Base-by-base conservation (phyloP, 2,797 vertebrate genomes). In the Alfaro cultratus region DNA sequence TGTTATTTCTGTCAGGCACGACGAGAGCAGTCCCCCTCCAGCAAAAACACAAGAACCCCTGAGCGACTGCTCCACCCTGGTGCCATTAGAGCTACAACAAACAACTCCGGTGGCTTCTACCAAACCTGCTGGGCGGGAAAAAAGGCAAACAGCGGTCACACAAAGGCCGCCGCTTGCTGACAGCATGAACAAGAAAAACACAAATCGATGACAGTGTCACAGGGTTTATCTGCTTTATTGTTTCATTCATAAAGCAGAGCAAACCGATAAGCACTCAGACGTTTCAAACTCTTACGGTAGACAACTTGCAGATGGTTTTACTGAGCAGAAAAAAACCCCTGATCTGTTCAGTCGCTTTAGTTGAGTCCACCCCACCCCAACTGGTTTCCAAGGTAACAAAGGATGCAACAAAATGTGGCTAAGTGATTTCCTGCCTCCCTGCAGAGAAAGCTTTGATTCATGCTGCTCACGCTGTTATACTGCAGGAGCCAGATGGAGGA, bases 301-400 rank as follows among this genome's bases (percentile, higher is more conserved):
- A 53, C n/a, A 55, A 49, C 23, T 41, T 74, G 23, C 1, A 8
- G 34, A 5, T 1, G 10, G 10, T 70, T 43, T n/a, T 7, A n/a
- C 36, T 43, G 39, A 70, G 23, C 21, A 41, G 36, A 41, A 26
- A 68, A 34, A 34, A 9, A 36, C 10, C 46, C 45, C 2, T 9
- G 31, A 36, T 21, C 31, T 64, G 62, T 64, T 43, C 23, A 89
- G 87, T 75, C 74, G 77, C 75, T 82, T 76, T 76, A 82, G 79
- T 2, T 57, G 23, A 84, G 75, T 68, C 6, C 31, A 6, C 29
- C 77, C 53, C 51, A 5, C 71, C 77, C 47, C 39, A 78, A 73
- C 73, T 85, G 80, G 95, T 95, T 95, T 93, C 95, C 95, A 93
- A 83, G 91, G 95, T 93, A 95, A 96, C 95, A 85, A 91, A 92